Evolutionary conservation across 2,113 vertebrate genomes (phyloP).

Genomic region (Hippocampus zosterae): DNA sequence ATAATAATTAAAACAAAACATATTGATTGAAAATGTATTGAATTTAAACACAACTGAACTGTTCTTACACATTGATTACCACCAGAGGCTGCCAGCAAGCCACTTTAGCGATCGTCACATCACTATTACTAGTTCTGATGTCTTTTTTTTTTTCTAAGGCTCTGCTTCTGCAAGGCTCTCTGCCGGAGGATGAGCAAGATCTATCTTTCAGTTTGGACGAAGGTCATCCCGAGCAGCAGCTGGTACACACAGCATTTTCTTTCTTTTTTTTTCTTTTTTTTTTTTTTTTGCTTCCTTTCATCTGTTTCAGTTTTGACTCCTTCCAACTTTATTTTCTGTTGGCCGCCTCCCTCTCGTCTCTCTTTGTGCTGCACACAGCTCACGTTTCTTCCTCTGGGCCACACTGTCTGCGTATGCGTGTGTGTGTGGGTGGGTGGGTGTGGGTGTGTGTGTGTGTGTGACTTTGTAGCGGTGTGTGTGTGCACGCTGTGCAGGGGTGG

Average conservation of each 20-base stretch:
- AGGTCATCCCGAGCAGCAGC: conserved; percentile 82
- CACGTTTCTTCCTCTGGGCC: conserved; percentile 42
- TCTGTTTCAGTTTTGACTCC: background rate
- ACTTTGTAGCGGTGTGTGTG: background rate
- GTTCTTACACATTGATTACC: background rate
- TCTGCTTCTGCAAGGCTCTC: conserved; percentile 84
- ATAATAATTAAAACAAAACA: background rate
- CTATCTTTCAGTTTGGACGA: conserved; percentile 77
- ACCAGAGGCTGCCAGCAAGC: background rate
- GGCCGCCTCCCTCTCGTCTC: background rate
- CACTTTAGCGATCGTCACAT: background rate
- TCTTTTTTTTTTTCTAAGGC: conserved; percentile 69
- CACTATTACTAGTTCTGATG: background rate
- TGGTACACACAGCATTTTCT: conserved; percentile 69
- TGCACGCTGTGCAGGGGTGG: background rate
- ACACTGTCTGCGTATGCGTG: background rate
- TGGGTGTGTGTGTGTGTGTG: conserved; percentile 1
- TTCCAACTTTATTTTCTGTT: background rate
- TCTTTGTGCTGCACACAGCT: conserved; percentile 53
- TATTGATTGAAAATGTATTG: background rate
- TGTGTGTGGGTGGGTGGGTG: too few species aligned
- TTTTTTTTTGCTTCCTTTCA: background rate
- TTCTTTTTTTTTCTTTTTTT: conserved; percentile 35
- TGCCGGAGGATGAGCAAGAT: conserved; percentile 90
- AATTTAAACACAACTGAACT: background rate